Conservation (phyloP, 30 jellyfish, hydroid and myxozoan species). For the Turritopsis rubra region DNA sequence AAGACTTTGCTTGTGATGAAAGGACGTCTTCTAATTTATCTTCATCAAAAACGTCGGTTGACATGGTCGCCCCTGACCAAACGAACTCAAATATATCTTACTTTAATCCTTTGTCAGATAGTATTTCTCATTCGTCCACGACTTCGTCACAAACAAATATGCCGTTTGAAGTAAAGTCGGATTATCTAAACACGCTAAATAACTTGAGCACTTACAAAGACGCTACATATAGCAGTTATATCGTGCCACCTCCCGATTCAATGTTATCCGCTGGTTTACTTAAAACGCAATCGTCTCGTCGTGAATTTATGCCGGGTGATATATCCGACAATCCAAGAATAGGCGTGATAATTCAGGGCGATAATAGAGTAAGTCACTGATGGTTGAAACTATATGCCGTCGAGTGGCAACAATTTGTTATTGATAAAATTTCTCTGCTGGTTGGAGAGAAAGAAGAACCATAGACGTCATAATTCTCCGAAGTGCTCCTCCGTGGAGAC, state of each 20-base stretch:
- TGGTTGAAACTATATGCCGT: background rate
- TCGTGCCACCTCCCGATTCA: conserved; percentile 20
- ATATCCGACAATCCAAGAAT: conserved; percentile 22
- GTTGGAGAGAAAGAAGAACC: background rate
- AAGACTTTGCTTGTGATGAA: background rate
- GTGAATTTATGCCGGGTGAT: conserved; percentile 20
- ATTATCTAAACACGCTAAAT: conserved; percentile 19
- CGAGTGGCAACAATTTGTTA: background rate
- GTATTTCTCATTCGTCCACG: background rate
- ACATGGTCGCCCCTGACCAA: conserved; percentile 20
- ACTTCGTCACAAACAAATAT: background rate
- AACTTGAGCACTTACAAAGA: conserved; percentile 26
- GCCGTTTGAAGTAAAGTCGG: conserved; percentile 21
- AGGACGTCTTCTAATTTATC: conserved; percentile 15
- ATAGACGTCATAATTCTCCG: too few relatives aligned
- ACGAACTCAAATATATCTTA: background rate
- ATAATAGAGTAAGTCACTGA: background rate
- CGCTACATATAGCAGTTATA: conserved; percentile 24
- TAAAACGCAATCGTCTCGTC: background rate
- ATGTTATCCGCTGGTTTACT: conserved; percentile 21
- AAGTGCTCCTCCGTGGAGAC: background rate
- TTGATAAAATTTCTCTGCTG: background rate
- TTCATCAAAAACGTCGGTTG: conserved; percentile 10
- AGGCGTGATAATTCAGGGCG: conserved; percentile 23
- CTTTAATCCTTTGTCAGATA: background rate